A percentile compares a stretch with the other conserved stretches of the same genome.
Evolutionary conservation across 1,140 invertebrate genomes (phyloP).

Genomic region (Drosophila busckii): DNA sequence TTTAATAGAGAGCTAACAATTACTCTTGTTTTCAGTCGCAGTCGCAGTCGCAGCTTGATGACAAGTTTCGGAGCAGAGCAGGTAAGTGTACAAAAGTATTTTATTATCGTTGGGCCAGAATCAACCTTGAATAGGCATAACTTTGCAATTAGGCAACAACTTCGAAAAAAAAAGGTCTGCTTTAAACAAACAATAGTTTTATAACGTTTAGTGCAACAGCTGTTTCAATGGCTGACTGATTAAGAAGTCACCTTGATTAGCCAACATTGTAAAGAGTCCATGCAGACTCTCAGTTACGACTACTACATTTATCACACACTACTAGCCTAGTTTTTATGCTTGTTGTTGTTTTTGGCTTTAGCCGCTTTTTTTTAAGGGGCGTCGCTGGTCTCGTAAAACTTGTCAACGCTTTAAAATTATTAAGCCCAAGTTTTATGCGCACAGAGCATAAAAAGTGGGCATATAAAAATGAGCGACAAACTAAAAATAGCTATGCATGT

Average conservation of each 20-base stretch:
- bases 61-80: too few species aligned
- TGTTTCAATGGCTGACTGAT: too few species aligned
- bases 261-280: not conserved
- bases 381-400: constrained; percentile 58
- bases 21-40: too few species aligned
- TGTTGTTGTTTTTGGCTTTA: constrained; percentile 2
- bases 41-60: too few species aligned
- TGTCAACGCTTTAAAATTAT: constrained; percentile 72
- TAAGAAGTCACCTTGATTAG: constrained; percentile 20
- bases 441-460: constrained; percentile 21
- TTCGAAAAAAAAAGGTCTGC: too few species aligned
- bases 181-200: too few species aligned
- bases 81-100: too few species aligned
- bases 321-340: constrained; percentile 60
- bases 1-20: too few species aligned
- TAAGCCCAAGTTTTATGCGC: constrained; percentile 63
- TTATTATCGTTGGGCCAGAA: too few species aligned
- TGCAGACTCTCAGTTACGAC: not conserved
- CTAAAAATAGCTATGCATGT: constrained; percentile 54
- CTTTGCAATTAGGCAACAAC: too few species aligned
- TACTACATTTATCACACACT: constrained; percentile 35
- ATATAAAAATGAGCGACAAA: constrained; percentile 10
- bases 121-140: too few species aligned
- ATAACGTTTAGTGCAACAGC: too few species aligned
- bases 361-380: constrained; percentile 29